A percentile compares a stretch with the other conserved stretches of the same genome.
Evolutionary conservation across 1,140 invertebrate species (phyloP).

Genomic region (Drosophila ambigua): DNA sequence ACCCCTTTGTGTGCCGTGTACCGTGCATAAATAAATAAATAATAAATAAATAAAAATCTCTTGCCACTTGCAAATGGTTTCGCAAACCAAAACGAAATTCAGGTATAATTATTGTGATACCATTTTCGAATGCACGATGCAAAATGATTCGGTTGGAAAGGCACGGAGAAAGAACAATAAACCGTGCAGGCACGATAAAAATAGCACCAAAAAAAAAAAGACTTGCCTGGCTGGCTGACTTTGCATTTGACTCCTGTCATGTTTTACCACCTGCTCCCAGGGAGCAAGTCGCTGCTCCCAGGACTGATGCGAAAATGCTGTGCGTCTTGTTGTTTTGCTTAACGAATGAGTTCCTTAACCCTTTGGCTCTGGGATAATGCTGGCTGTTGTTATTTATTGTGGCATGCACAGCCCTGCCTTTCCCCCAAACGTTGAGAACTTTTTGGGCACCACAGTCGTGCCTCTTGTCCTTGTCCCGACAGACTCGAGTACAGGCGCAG

Average conservation of each 20-base stretch:
- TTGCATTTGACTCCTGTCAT: conserved; percentile 26
- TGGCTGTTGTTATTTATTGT: conserved; percentile 36
- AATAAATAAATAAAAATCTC: too few relatives aligned
- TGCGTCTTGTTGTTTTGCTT: conserved; percentile 53
- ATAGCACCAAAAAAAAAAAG: conserved; percentile 2
- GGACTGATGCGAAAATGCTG: conserved; percentile 12
- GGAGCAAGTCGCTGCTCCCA: conserved; percentile 11
- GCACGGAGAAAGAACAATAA: conserved; percentile 9
- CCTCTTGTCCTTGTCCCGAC: background rate
- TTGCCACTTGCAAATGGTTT: too few relatives aligned
- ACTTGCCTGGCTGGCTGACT: conserved; percentile 5
- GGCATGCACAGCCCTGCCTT: conserved; percentile 12
- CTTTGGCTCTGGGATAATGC: conserved; percentile 15
- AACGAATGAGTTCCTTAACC: conserved; percentile 63
- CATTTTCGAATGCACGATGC: too few relatives aligned
- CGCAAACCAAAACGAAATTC: too few relatives aligned
- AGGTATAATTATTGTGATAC: too few relatives aligned
- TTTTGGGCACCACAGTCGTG: conserved; percentile 8
- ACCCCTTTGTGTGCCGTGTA: too few relatives aligned
- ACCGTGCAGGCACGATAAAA: conserved; percentile 7
- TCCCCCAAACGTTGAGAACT: conserved; percentile 21
- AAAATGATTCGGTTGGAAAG: background rate
- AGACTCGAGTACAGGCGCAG: background rate
- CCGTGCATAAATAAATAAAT: too few relatives aligned
- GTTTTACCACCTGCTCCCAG: conserved; percentile 39